These are phyloP conservation scores for Gavialis gangeticus DNA, from an alignment of 2,113 vertebrate genomes.

Conservation along the genomic window DNA sequence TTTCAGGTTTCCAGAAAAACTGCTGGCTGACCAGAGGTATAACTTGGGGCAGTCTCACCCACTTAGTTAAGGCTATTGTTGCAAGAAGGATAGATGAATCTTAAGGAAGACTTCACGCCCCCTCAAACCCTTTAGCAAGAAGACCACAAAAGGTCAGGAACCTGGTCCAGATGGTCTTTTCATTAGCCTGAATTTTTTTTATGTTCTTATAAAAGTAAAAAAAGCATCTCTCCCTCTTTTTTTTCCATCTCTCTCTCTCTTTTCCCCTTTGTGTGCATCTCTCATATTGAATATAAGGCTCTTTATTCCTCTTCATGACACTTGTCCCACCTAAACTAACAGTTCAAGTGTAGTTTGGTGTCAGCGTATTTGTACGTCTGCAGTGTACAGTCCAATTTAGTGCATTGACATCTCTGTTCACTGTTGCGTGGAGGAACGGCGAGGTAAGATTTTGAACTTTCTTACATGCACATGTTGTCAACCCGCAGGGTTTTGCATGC, in stretches of 20 bases:
- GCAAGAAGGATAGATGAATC: neutral
- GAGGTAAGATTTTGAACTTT: neutral
- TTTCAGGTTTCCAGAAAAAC: neutral
- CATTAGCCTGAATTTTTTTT: neutral
- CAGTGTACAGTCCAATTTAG: neutral
- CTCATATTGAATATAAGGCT: neutral
- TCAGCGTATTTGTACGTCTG: rapidly evolving
- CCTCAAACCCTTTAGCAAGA: neutral
- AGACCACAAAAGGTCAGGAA: neutral
- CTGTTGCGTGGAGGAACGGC: neutral
- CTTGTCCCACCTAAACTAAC: neutral
- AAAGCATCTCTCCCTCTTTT: neutral
- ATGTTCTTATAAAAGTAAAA: neutral
- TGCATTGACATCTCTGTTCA: rapidly evolving
- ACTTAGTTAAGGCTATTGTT: neutral
- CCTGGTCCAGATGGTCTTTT: neutral
- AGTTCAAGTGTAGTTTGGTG: too few relatives aligned
- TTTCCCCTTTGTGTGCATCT: neutral
- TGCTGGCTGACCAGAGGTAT: neutral
- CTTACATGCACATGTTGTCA: rapidly evolving
- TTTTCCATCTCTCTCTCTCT: rapidly evolving
- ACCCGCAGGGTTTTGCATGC: rapidly evolving
- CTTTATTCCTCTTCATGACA: rapidly evolving
- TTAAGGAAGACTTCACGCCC: neutral
- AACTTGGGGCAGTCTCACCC: rapidly evolving